Evolutionary conservation across 2,113 vertebrate species (phyloP).

Genomic region (Gadus chalcogrammus): DNA sequence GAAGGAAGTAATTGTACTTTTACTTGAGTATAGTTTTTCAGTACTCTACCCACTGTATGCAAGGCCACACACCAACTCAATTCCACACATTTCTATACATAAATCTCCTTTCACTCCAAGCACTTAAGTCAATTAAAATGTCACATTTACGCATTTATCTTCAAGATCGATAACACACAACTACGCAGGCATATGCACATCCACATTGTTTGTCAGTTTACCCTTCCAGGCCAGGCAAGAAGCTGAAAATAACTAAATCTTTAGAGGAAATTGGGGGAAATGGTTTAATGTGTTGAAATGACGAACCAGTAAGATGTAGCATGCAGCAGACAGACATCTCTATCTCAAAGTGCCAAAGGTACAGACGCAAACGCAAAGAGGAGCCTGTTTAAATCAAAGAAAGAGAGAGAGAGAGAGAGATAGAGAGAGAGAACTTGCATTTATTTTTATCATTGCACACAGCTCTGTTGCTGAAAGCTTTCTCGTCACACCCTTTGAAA

Average conservation of each 20-base stretch:
- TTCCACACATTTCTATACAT: slow-evolving; percentile 39
- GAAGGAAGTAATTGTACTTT: too few species aligned
- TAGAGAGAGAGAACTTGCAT: not conserved
- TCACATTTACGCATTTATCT: slow-evolving; percentile 36
- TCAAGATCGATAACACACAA: slow-evolving; percentile 27
- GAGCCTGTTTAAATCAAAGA: not conserved
- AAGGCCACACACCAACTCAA: slow-evolving; percentile 24
- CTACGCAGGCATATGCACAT: not conserved
- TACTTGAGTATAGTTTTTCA: too few species aligned
- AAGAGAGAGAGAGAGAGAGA: not conserved
- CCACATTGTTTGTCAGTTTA: slow-evolving; percentile 18
- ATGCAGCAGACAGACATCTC: slow-evolving; percentile 15
- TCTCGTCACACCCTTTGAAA: slow-evolving; percentile 25
- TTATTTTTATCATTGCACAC: slow-evolving; percentile 16
- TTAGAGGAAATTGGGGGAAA: not conserved
- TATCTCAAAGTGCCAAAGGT: slow-evolving; percentile 4
- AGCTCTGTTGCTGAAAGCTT: slow-evolving; percentile 32
- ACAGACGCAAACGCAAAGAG: slow-evolving; percentile 7
- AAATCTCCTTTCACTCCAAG: too few species aligned
- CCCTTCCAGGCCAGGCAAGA: too few species aligned
- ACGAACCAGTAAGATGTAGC: slow-evolving; percentile 16
- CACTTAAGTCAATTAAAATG: slow-evolving; percentile 47
- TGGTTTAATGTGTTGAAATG: not conserved
- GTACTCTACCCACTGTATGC: not conserved
- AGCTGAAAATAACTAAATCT: not conserved